Base-by-base conservation (phyloP, 2,113 vertebrate genomes). In the Bombycilla garrulus region DNA sequence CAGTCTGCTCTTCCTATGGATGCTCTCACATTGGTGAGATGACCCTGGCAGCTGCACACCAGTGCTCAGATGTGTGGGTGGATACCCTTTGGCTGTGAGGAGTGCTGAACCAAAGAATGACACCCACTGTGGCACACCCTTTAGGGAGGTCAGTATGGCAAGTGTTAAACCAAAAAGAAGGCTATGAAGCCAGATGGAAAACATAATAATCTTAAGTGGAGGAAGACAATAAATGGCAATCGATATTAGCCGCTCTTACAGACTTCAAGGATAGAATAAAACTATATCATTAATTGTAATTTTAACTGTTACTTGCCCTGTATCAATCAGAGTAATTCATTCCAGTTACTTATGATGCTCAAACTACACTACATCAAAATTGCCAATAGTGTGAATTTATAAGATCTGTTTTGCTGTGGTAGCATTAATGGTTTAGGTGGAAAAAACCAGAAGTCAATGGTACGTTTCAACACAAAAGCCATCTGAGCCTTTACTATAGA, bases 401-500 rank as follows among this genome's bases (percentile, higher is more conserved):
- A 94, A 94, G 85, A 76, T 73, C 66, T 82, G 78, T 51, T 95
- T 95, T 78, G 84, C 87, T 91, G 86, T n/a, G 73, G 51, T 67
- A 81, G 58, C 31, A 81, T 81, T 96, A 95, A 96, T 36, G 36
- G 57, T 74, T 38, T 24, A 67, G 47, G 58, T 1, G 14, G 82
- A 50, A 79, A 84, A 82, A 77, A 94, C 1, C 33, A 81, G 57
- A 88, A 93, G 89, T 70, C 79, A 86, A 45, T 29, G 66, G 83
- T 88, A 87, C 38, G 67, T 95, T 97, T 96, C 95, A 96, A 96
- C 80, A 95, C 96, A 97, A 97, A 96, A 96, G 86, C 57, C 90
- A 97, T 84, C 85, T 92, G 96, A 96, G 91, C 94, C 92, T 95
- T 95, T 92, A 93, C 90, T 96, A 95, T 71, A 91, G 95, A 96